Evolutionary conservation across 2,797 vertebrate genomes (phyloP), one percentile per base, ranked within the genome.

Genomic region (Galago senegalensis): DNA sequence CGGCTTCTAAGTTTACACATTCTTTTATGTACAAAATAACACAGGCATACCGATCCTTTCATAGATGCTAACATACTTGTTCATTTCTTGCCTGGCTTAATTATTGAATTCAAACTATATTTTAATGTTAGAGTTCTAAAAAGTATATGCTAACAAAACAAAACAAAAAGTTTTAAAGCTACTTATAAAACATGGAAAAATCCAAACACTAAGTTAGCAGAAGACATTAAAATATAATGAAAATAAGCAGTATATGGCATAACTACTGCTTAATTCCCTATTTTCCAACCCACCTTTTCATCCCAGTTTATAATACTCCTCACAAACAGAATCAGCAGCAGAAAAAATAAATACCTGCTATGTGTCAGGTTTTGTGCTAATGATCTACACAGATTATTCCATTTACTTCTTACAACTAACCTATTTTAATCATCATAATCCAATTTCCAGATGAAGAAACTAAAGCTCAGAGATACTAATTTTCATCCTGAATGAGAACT

Each of bases 51-150:
- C 20, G 40, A 67, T 29, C 10, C n/a, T 81, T 85, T 79, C 31
- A 53, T 23, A 67, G 2, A 81, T 7, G 12, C 16, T 34, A 69
- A 93, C 2, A 43, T 76, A 90, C 43, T 34, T 43, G 87, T n/a
- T 93, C 53, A 89, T 58, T 93, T 95, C 43, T 73, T 63, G 29
- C 11, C 34, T 25, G 5, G 12, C 21, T 83, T 94, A 87, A 84
- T 73, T 73, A 80, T 18, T 91, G 67, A 94, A 87, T 72, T 92
- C 31, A 60, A 96, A 80, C 2, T 12, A 93, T 63, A 88, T 75
- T 94, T 95, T 87, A 92, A 53, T 56, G 40, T 31, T 77, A 63
- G 25, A 29, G 43, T 70, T 67, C 61, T 61, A 80, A 86, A 77
- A 23, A 90, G 58, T 9, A 84, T 34, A 87, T 5, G 58, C 17